Percentiles rank a stretch among this genome's conserved stretches.
Evolutionary conservation across 2,797 vertebrate genomes (phyloP).

Genomic region (Rhynchotus rufescens): DNA sequence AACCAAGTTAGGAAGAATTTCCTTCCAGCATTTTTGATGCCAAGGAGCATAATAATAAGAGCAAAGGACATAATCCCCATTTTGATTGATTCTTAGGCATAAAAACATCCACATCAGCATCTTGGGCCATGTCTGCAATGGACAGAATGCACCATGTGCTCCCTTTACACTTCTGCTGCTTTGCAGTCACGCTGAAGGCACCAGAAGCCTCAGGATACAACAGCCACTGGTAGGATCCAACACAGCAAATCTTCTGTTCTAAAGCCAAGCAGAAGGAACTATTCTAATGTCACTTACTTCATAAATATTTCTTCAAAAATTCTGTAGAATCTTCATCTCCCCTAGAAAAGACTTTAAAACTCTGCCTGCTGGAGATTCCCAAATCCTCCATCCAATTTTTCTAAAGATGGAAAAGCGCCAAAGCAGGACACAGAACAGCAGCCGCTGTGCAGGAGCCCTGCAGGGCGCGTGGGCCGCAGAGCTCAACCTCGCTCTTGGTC

Average conservation of each 20-base stretch:
- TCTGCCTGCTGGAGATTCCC: slow-evolving; percentile 49
- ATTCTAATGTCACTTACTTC: slow-evolving; percentile 30
- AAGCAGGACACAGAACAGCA: slow-evolving; percentile 51
- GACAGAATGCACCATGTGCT: background rate
- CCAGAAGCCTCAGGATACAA: background rate
- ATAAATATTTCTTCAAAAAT: slow-evolving; percentile 46
- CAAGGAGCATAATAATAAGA: background rate
- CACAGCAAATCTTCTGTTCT: slow-evolving; percentile 11
- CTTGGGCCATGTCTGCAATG: background rate
- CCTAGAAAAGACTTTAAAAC: slow-evolving; percentile 49
- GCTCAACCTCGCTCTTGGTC: slow-evolving; percentile 39
- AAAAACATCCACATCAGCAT: background rate
- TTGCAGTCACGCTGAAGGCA: slow-evolving; percentile 3
- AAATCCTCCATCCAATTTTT: slow-evolving; percentile 44
- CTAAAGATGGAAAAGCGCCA: slow-evolving; percentile 52
- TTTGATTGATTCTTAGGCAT: background rate
- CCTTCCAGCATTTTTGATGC: background rate
- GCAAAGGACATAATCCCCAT: background rate
- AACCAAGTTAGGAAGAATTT: slow-evolving; percentile 1
- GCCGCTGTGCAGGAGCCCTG: slow-evolving; percentile 9
- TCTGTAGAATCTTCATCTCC: slow-evolving; percentile 43
- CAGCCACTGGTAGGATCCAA: background rate
- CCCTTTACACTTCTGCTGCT: background rate
- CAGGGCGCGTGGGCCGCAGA: slow-evolving; percentile 28
- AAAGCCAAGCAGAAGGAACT: background rate